A percentile compares a stretch with the other conserved stretches of the same genome.
Evolutionary conservation across 1,140 invertebrate species (phyloP).

Genomic region (Samia ricini): DNA sequence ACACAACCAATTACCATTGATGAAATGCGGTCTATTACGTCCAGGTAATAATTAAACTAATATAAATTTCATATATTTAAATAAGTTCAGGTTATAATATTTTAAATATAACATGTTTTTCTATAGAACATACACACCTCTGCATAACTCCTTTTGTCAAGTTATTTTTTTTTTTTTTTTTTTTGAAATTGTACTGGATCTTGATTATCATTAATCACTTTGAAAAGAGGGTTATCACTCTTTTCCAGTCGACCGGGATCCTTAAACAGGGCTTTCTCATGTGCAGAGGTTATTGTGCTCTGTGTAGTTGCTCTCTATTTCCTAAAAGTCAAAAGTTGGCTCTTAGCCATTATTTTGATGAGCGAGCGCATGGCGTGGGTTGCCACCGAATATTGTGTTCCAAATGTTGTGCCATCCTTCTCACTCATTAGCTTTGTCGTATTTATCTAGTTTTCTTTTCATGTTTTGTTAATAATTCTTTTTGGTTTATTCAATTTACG

Average conservation of each 20-base stretch:
- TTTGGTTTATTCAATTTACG: not conserved
- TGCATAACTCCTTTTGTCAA: not conserved
- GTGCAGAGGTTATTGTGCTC: conserved; percentile 63
- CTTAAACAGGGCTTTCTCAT: conserved; percentile 38
- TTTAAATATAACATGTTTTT: conserved; percentile 2
- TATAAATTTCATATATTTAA: not conserved
- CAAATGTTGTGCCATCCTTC: conserved; percentile 17
- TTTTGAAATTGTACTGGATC: not conserved
- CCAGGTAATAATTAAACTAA: conserved; percentile 67
- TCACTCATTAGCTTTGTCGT: conserved; percentile 25
- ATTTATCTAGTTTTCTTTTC: not conserved
- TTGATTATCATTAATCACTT: not conserved
- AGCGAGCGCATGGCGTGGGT: conserved; percentile 45
- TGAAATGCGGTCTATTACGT: conserved; percentile 77
- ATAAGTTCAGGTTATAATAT: not conserved
- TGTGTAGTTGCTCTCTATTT: conserved; percentile 39
- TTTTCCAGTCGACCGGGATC: conserved; percentile 17
- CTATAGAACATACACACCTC: not conserved
- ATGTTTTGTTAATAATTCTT: conserved; percentile 3
- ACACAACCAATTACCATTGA: conserved; percentile 84
- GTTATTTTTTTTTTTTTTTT: not conserved
- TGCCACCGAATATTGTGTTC: conserved; percentile 51
- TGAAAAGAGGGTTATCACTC: conserved; percentile 1
- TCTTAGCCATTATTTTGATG: conserved; percentile 70
- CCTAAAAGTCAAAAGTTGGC: conserved; percentile 54